phyloP scores from a whole-genome alignment of 2,888 invertebrate genomes.

The Cancer borealis region DNA sequence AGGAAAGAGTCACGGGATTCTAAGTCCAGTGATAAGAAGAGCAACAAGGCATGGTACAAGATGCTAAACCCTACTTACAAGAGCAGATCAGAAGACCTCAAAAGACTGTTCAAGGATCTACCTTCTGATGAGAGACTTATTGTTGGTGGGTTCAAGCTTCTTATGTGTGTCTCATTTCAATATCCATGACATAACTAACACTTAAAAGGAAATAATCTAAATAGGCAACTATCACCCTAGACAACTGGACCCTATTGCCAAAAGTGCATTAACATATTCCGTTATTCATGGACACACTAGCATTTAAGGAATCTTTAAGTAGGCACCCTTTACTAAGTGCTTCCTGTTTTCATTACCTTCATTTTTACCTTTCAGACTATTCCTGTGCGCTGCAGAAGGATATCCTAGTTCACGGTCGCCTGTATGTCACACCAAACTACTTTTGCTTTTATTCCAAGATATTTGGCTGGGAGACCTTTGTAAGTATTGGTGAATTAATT shows the following conservation, averaged over 20 bases:
- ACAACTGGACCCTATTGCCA: background rate
- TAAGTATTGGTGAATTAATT: constrained; percentile 63
- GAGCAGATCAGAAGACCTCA: constrained; percentile 94
- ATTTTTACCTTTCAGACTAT: constrained; percentile 86
- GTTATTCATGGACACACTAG: background rate
- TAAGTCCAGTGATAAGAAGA: constrained; percentile 76
- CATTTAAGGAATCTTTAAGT: background rate
- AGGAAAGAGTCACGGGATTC: constrained; percentile 74
- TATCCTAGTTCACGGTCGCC: constrained; percentile 95
- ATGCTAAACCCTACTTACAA: constrained; percentile 89
- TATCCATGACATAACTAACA: background rate
- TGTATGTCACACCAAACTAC: constrained; percentile 97
- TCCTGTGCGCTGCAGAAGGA: constrained; percentile 97
- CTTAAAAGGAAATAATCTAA: background rate
- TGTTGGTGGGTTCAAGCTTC: constrained; percentile 86
- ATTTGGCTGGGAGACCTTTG: constrained; percentile 82
- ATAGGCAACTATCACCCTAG: background rate
- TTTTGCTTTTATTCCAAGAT: constrained; percentile 99
- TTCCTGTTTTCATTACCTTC: background rate
- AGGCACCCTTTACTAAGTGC: background rate
- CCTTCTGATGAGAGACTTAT: constrained; percentile 94
- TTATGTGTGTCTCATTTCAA: constrained; percentile 42
- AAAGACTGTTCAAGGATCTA: constrained; percentile 93
- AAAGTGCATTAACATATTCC: background rate
- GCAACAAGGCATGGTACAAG: constrained; percentile 79